A percentile compares a stretch with the other conserved stretches of the same genome.
phyloP scores from a whole-genome alignment of 2,888 invertebrate species.

The Formica aserva region DNA sequence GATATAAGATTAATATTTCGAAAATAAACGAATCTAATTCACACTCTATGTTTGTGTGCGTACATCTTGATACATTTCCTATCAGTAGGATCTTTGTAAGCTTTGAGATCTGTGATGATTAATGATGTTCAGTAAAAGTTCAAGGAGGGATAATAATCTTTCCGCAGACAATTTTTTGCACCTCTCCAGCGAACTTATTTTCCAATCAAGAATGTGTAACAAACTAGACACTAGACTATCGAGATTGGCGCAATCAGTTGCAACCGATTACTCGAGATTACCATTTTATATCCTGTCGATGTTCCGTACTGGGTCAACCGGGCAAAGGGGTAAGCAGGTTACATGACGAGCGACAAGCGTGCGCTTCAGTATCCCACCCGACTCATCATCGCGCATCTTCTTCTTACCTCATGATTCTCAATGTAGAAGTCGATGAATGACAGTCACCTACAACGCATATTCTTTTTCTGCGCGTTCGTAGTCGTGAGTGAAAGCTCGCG shows the following conservation, averaged over 20 bases:
- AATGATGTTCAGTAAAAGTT: not conserved
- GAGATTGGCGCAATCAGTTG: conserved; percentile 68
- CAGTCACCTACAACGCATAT: not conserved
- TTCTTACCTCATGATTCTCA: not conserved
- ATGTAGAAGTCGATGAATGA: conserved; percentile 8
- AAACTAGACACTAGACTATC: conserved; percentile 60
- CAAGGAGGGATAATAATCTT: not conserved
- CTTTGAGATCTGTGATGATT: conserved; percentile 15
- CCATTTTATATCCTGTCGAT: conserved; percentile 73
- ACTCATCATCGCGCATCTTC: not conserved
- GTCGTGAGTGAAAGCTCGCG: conserved; percentile 46
- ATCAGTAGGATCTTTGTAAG: not conserved
- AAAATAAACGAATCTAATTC: not conserved
- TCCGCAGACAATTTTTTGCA: conserved; percentile 2
- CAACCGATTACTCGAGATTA: conserved; percentile 66
- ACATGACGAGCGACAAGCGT: conserved; percentile 13
- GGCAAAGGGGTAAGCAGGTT: conserved; percentile 71
- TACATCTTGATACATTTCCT: not conserved
- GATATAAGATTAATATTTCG: not conserved
- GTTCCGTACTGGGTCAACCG: conserved; percentile 70
- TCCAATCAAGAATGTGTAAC: conserved; percentile 51
- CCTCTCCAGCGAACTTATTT: conserved; percentile 21
- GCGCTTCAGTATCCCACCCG: conserved; percentile 43
- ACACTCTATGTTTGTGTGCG: not conserved
- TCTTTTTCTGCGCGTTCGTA: conserved; percentile 3